These are phyloP conservation scores for Acanthopleura granulata DNA, from an alignment of 2,888 invertebrate genomes.

Conservation along the genomic window DNA sequence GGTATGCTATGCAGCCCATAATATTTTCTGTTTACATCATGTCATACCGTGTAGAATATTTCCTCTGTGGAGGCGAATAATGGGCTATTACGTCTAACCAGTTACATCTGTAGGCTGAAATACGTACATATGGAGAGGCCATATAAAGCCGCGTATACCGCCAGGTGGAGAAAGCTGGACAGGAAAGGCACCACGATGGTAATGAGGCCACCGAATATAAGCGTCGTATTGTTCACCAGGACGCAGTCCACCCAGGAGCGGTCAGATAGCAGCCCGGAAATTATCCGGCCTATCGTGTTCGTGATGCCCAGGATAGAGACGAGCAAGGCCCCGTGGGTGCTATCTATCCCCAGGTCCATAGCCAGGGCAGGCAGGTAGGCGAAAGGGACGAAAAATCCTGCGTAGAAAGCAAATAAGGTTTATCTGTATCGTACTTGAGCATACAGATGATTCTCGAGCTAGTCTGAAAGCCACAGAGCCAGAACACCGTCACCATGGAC, in stretches of 20 bases:
- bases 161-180: constrained; percentile 77
- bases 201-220: constrained; percentile 91
- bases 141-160: constrained; percentile 85
- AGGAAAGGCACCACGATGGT: constrained; percentile 84
- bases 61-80: too few relatives aligned
- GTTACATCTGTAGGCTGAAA: neutral
- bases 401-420: constrained; percentile 41
- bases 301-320: constrained; percentile 80
- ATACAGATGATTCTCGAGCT: too few relatives aligned
- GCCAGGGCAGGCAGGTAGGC: constrained; percentile 76
- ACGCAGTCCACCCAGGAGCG: constrained; percentile 86
- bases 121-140: constrained; percentile 87
- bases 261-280: constrained; percentile 77
- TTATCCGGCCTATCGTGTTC: constrained; percentile 46
- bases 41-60: too few relatives aligned
- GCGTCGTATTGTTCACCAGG: constrained; percentile 87
- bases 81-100: too few relatives aligned
- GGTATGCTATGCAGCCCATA: too few relatives aligned
- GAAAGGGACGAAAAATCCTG: constrained; percentile 96
- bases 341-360: constrained; percentile 42
- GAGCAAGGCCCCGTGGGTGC: constrained; percentile 75
- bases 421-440: too few relatives aligned
- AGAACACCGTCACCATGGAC: too few relatives aligned
- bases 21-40: too few relatives aligned
- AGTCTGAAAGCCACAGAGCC: too few relatives aligned